Percentiles rank a stretch among this genome's conserved stretches.
phyloP scores from a whole-genome alignment of 2,888 invertebrate genomes.

The Allacma fusca region DNA sequence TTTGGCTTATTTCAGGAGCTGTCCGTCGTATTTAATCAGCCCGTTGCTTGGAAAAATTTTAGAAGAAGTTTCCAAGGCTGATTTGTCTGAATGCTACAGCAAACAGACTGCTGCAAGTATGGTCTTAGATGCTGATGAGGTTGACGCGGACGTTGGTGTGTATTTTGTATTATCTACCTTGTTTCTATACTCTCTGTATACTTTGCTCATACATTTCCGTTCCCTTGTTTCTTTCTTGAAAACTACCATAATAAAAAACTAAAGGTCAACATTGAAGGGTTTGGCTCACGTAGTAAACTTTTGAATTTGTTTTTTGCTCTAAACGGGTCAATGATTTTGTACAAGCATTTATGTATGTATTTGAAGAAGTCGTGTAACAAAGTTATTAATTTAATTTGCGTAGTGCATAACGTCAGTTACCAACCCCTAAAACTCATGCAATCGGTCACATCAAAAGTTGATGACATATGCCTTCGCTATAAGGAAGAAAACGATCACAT shows the following conservation, averaged over 20 bases:
- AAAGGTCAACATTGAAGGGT: not conserved
- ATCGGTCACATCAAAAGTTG: slow-evolving; percentile 75
- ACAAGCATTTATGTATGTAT: not conserved
- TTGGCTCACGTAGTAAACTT: not conserved
- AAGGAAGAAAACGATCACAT: slow-evolving; percentile 69
- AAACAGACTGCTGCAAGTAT: slow-evolving; percentile 34
- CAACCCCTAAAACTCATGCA: slow-evolving; percentile 79
- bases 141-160: slow-evolving; percentile 35
- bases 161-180: too few relatives aligned
- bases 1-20: slow-evolving; percentile 73
- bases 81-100: slow-evolving; percentile 47
- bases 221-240: too few relatives aligned
- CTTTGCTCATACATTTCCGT: too few relatives aligned
- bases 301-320: not conserved
- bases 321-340: slow-evolving; percentile 3
- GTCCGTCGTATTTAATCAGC: slow-evolving; percentile 74
- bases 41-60: slow-evolving; percentile 74
- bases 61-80: slow-evolving; percentile 70
- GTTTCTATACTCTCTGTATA: too few relatives aligned
- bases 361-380: too few relatives aligned
- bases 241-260: not conserved
- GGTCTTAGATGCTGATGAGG: slow-evolving; percentile 18
- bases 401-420: slow-evolving; percentile 64
- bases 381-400: not conserved
- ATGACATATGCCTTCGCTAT: slow-evolving; percentile 75